Evolutionary conservation across 2,888 invertebrate genomes (phyloP).

Genomic region (Doris montereyensis): DNA sequence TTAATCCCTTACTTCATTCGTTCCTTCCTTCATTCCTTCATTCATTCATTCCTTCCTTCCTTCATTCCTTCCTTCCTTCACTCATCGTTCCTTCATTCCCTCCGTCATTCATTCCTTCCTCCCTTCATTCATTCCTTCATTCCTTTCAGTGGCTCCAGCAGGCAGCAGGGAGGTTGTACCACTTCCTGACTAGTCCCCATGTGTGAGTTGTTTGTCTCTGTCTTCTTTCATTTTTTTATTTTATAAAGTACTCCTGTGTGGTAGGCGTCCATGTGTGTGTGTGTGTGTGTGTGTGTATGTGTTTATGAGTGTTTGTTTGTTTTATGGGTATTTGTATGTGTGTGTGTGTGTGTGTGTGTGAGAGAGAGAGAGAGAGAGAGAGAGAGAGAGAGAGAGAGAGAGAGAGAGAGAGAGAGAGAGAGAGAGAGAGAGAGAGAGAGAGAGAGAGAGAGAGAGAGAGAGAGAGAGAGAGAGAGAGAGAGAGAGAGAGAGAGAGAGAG

Average conservation of each 20-base stretch:
- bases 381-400: constrained; percentile 28
- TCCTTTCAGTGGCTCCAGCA: constrained; percentile 33
- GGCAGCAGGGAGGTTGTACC: constrained; percentile 31
- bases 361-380: constrained; percentile 17
- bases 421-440: neutral
- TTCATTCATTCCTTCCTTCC: too few species aligned
- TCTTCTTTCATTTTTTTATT: too few species aligned
- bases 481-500: neutral
- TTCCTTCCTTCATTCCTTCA: too few species aligned
- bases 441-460: neutral
- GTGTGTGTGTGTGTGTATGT: too few species aligned
- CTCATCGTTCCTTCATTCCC: too few species aligned
- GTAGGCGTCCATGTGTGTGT: too few species aligned
- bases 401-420: neutral
- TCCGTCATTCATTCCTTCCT: neutral
- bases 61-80: too few species aligned
- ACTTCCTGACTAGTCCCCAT: constrained; percentile 28
- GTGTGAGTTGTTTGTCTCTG: constrained; percentile 37
- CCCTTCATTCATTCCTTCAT: neutral
- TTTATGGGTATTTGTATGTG: too few species aligned
- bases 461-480: neutral
- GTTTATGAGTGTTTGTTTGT: too few species aligned
- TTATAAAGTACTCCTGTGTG: too few species aligned
- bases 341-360: neutral
- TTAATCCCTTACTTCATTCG: too few species aligned